Evolutionary conservation across 2,888 invertebrate genomes (phyloP), one percentile per base, ranked within the genome.

Genomic region (Lagria hirta): DNA sequence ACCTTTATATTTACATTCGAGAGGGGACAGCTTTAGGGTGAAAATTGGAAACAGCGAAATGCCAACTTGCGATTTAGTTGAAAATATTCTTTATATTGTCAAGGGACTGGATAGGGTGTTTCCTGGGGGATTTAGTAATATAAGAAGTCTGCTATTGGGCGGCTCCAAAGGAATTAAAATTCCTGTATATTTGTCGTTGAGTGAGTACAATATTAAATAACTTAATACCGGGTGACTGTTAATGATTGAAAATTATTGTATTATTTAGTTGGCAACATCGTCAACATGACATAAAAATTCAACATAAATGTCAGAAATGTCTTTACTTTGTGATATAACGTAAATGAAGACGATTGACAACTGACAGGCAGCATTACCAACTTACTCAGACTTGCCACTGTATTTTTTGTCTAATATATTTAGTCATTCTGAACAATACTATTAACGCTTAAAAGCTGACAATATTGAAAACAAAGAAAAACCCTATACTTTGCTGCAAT

Each of bases 81-180:
- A 86, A 47, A 93, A 93, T 70, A 70, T 89, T 29, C 51, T 79
- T 18, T 70, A 78, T 6, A 70, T 82, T 8, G 70, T 83, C 11
- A 65, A 78, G 12, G 78, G 78, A 55, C 65, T 92, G 11, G 69
- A 75, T 17, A 70, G 74, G 5, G 65, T 74, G 34, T 84, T 81
- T 65, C 87, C 90, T 13, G 92, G 91, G 2, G 87, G 88, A 16
- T 78, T 82, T 69, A 66, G 71, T 0, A 93, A 93, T 67, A 77
- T 93, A 34, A 78, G 85, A 52, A 77, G 79, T 8, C 66, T 93
- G 22, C 73, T 79, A 55, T 60, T 93, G 8, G 88, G 84, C 70
- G 74, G 84, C 7, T 75, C 77, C 11, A 66, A 74, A 17, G 81
- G 83, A 10, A 57, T 80, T 38, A 72, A 82, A 4, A 66, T 89